Evolutionary conservation across 2,797 vertebrate genomes (phyloP).

Genomic region (Tragelaphus oryx): DNA sequence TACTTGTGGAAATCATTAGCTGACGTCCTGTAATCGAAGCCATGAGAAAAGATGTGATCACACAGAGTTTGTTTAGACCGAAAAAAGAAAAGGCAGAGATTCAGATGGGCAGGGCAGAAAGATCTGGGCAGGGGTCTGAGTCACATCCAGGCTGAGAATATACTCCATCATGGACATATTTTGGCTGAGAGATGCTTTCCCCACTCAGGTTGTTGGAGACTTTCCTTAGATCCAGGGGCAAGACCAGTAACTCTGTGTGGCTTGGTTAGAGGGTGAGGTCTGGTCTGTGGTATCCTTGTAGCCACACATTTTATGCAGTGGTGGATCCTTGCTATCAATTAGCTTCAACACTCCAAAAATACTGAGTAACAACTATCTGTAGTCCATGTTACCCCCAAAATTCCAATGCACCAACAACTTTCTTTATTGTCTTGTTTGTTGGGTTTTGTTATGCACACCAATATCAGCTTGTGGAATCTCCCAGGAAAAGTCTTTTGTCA

Average conservation of each 20-base stretch:
- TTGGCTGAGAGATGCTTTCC: not conserved
- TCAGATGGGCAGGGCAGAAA: not conserved
- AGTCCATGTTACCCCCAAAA: rapidly evolving
- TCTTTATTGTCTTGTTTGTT: not conserved
- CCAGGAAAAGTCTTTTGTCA: not conserved
- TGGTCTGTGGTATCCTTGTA: not conserved
- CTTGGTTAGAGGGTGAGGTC: not conserved
- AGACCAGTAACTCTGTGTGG: not conserved
- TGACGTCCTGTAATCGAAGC: not conserved
- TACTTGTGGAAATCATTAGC: not conserved
- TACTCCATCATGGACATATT: rapidly evolving
- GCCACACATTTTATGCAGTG: rapidly evolving
- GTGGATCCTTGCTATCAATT: not conserved
- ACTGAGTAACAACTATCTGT: not conserved
- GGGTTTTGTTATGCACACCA: not conserved
- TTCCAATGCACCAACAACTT: not conserved
- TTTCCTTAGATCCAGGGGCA: not conserved
- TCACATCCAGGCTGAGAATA: not conserved
- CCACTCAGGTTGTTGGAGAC: too few relatives aligned
- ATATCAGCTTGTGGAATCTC: not conserved
- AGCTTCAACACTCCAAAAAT: not conserved
- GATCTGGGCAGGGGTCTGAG: not conserved
- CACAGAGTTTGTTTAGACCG: not conserved
- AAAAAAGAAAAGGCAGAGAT: not conserved
- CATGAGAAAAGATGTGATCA: not conserved